Conservation (phyloP, 2,113 vertebrate species). For the Corydoras maculifer region DNA sequence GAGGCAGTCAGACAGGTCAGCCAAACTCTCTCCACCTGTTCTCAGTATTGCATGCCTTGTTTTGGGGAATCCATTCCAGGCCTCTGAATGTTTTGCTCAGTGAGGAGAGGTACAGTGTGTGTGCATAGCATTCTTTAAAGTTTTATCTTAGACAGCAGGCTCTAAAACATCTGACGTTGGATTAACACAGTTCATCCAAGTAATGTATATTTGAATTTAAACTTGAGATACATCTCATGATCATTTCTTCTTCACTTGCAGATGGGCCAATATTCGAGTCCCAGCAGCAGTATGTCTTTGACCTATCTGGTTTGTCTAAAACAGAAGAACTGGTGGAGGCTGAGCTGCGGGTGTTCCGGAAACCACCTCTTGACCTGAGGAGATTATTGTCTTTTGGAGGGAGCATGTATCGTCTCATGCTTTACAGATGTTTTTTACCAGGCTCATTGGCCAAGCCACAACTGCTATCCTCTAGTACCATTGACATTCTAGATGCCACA, state of each 20-base stretch:
- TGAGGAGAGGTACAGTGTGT: slow-evolving; percentile 32
- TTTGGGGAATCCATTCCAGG: slow-evolving; percentile 43
- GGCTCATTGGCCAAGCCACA: slow-evolving; percentile 34
- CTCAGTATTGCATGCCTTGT: slow-evolving; percentile 21
- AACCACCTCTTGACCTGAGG: slow-evolving; percentile 48
- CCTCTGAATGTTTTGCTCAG: slow-evolving; percentile 40
- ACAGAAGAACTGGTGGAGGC: slow-evolving; percentile 70
- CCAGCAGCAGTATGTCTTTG: slow-evolving; percentile 71
- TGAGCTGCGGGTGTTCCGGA: slow-evolving; percentile 70
- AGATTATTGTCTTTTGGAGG: slow-evolving; percentile 49
- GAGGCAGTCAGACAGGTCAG: slow-evolving; percentile 30
- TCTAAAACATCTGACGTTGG: slow-evolving; percentile 21
- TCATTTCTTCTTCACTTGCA: slow-evolving; percentile 25
- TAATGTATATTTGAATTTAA: slow-evolving; percentile 10
- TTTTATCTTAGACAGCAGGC: slow-evolving; percentile 20
- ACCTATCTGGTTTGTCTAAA: slow-evolving; percentile 68
- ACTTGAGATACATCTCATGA: not conserved
- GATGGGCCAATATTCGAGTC: slow-evolving; percentile 36
- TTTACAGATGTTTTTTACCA: slow-evolving; percentile 62
- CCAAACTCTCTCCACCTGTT: slow-evolving; percentile 39
- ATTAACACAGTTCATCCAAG: slow-evolving; percentile 8
- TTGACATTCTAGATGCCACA: slow-evolving; percentile 48
- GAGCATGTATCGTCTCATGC: slow-evolving; percentile 61
- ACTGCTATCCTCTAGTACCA: slow-evolving; percentile 65
- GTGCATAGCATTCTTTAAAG: too few relatives aligned